Conservation (phyloP, 2,113 vertebrate species). For the Apaloderma vittatum region DNA sequence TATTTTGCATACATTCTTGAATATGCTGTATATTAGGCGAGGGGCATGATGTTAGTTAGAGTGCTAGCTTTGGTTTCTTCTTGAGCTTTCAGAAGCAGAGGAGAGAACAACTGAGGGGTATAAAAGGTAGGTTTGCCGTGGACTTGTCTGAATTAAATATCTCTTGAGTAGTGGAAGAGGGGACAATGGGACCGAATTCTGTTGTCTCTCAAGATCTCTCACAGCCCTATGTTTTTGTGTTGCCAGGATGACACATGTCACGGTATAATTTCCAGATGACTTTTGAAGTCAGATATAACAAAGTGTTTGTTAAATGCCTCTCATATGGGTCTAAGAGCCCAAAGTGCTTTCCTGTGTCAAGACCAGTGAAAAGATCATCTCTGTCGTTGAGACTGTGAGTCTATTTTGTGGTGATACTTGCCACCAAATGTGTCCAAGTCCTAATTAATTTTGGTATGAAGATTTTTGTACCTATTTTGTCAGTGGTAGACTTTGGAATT, state of each 20-base stretch:
- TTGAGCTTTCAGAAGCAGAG: neutral
- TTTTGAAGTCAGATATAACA: constrained; percentile 24
- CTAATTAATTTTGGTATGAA: neutral
- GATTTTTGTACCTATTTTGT: neutral
- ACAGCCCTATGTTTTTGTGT: neutral
- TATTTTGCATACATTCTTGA: neutral
- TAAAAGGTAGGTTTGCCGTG: neutral
- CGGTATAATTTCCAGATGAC: constrained; percentile 45
- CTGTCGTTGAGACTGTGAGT: neutral
- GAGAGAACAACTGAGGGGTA: neutral
- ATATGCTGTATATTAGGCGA: neutral
- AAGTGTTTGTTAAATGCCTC: neutral
- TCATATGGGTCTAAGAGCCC: neutral
- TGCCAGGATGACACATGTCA: neutral
- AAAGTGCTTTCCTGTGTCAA: neutral
- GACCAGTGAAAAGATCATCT: neutral
- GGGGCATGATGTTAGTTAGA: neutral
- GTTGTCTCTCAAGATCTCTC: neutral
- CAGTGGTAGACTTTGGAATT: neutral
- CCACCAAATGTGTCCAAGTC: neutral
- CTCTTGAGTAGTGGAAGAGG: neutral
- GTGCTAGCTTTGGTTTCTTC: neutral
- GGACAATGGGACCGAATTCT: neutral
- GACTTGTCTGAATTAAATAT: neutral
- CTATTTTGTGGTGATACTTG: neutral